Evolutionary conservation across 1,140 invertebrate species (phyloP), one percentile per base, ranked within the genome.

Genomic region (Pentalonia nigronervosa): DNA sequence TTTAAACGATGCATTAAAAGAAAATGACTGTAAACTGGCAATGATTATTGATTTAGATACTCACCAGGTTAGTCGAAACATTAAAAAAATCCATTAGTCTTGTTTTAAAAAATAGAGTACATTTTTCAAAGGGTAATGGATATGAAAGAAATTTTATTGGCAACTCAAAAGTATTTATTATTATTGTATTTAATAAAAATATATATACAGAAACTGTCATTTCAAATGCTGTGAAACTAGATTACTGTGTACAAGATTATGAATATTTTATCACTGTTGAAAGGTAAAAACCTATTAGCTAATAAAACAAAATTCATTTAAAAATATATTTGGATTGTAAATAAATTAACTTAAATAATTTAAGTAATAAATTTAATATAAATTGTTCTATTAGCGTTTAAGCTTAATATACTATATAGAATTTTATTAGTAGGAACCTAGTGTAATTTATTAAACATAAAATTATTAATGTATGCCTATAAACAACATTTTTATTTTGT

Each of bases 31-130:
- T 21, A 94, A 95, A 48, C 96, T 97, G 21, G 97, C 97, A 23
- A 97, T 98, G 97, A 98, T 99, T 94, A 96, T 98, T 36, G 98
- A 99, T 95, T 96, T 98, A 94, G 98, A 98, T 96, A 98, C 98
- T 53, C 98, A 99, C 96, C 97, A 97, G 96, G 96, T 97, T 94
- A 94, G 93, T 30, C 1, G 60, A 90, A 67, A 50, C n/a, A 20
- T 67, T 94, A 90, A 81, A 48, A 93, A 76, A 67, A n/a, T 36
- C 17, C n/a, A 30, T 50, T 92, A 36, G 20, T 48, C 20, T 60
- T 93, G 9, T 90, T 93, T 56, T 20, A 20, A 89, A 41, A 81
- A 60, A 45, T 87, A 7, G 36, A n/a, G 4, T 41, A 17, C 34
- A 89, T 48, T 88, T 93, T 91, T 91, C 94, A 34, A 53, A 98